phyloP scores from a whole-genome alignment of 2,113 vertebrate species.

The Salvelinus alpinus region DNA sequence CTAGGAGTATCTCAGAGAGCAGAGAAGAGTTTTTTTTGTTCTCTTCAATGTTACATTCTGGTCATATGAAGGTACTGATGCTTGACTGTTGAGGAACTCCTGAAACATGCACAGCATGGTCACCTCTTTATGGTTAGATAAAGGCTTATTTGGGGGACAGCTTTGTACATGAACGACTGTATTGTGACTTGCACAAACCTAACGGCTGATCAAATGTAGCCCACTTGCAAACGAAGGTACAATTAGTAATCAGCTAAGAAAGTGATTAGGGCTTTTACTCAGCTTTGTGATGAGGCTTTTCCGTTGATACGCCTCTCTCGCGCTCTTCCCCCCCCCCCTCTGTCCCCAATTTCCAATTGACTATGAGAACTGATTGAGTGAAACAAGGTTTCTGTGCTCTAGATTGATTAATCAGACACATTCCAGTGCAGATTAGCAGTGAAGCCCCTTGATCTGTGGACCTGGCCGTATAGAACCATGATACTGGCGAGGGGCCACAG shows the following conservation, averaged over 20 bases:
- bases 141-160: slow-evolving; percentile 16
- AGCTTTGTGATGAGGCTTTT: slow-evolving; percentile 32
- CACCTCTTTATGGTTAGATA: slow-evolving; percentile 34
- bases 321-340: not conserved
- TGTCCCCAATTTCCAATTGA: slow-evolving; percentile 2
- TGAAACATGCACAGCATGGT: slow-evolving; percentile 9
- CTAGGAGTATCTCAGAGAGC: slow-evolving; percentile 25
- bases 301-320: not conserved
- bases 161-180: slow-evolving; percentile 8
- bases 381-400: slow-evolving; percentile 33
- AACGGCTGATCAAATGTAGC: slow-evolving; percentile 22
- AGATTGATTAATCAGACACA: slow-evolving; percentile 49
- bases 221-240: slow-evolving; percentile 19
- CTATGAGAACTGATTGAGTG: slow-evolving; percentile 31
- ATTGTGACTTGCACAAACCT: slow-evolving; percentile 5
- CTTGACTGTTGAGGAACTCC: slow-evolving; percentile 6
- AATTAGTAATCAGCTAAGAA: slow-evolving; percentile 23
- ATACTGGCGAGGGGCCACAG: too few species aligned
- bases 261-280: not conserved
- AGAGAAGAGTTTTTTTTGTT: slow-evolving; percentile 19
- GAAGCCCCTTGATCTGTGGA: slow-evolving; percentile 29
- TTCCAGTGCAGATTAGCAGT: slow-evolving; percentile 46
- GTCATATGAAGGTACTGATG: not conserved
- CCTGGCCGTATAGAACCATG: not conserved
- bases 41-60: not conserved